Evolutionary conservation across 37 sponge, comb jelly and placozoan species (phyloP), one percentile per base, ranked within the genome.

Genomic region (Ianthella basta): DNA sequence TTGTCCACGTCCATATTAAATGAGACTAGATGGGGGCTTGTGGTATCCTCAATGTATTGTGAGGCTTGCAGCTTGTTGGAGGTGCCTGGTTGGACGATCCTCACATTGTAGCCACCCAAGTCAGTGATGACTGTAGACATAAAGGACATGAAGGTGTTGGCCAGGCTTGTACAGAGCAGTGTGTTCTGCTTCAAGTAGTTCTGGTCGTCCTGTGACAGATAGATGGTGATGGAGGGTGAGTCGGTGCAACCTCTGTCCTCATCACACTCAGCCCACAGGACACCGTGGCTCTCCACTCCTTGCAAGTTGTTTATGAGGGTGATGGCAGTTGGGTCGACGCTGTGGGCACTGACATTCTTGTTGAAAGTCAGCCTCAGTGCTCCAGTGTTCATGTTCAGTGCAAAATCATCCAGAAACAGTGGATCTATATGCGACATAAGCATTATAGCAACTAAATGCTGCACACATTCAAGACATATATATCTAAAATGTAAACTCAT

Each of bases 161-260:
- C 29, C 34, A 69, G 4, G 35, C 10, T 6, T 6, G 70, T 69
- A 30, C 70, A 69, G 18, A 69, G 34, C 35, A 34, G 35, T 6
- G 29, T 69, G 70, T n/a, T 69, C 35, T 32, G 18, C 70, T 69
- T 69, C 19, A 69, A 34, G 70, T 32, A 30, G 34, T 69, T 69
- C 70, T 69, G 70, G 34, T 69, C 70, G 27, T 69, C 70, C 70
- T 69, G 35, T n/a, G 70, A 69, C 1, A 69, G 70, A 1, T 32
- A 69, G 18, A 69, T 35, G 35, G 34, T 35, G 34, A 69, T 30
- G 70, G 34, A 18, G 19, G 70, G 34, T 2, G 33, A 1, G 35
- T 69, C 34, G 6, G 18, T 32, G 70, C 70, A 69, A 4, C 70
- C 34, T 16, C 29, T 18, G 70, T 34, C 29, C 18, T 35, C 34